These are phyloP conservation scores for Meriones unguiculatus DNA, from an alignment of 2,113 vertebrate genomes.

Conservation along the genomic window DNA sequence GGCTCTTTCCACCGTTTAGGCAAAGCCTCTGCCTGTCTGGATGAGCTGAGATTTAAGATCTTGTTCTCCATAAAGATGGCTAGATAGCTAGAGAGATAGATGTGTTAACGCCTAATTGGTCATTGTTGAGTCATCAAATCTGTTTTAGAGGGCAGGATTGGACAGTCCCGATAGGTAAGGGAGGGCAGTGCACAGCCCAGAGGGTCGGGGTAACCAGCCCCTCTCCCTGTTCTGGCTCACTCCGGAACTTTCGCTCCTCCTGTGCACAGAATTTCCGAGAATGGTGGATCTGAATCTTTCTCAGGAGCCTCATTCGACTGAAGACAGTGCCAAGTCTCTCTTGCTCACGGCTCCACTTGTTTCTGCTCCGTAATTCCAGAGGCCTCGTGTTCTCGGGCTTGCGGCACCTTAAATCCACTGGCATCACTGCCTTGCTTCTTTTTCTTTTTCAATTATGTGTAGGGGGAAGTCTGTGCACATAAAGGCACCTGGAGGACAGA, in stretches of 20 bases:
- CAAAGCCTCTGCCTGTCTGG: constrained; percentile 79
- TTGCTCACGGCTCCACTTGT: not conserved
- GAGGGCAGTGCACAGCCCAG: constrained; percentile 16
- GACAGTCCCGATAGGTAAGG: constrained; percentile 63
- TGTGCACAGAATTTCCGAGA: constrained; percentile 45
- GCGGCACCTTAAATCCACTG: constrained; percentile 8
- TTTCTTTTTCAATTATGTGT: not conserved
- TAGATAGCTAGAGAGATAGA: constrained; percentile 81
- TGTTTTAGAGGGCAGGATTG: constrained; percentile 70
- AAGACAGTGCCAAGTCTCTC: not conserved
- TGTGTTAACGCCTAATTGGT: constrained; percentile 83
- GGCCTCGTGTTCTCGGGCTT: constrained; percentile 11
- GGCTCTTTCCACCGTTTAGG: constrained; percentile 74
- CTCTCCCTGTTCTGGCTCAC: not conserved
- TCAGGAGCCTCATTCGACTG: constrained; percentile 7
- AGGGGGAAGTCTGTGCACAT: not conserved
- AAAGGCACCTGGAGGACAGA: not conserved
- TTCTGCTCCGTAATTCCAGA: not conserved
- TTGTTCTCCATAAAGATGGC: constrained; percentile 82
- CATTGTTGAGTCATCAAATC: constrained; percentile 81
- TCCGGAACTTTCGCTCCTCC: not conserved
- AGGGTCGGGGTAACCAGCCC: not conserved
- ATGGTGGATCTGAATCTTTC: not conserved
- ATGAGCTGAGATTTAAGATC: constrained; percentile 82
- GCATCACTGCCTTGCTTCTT: constrained; percentile 1